These are phyloP conservation scores for Himalopsyche kuldschensis DNA, from an alignment of 2,888 invertebrate genomes.

Conservation along the genomic window DNA sequence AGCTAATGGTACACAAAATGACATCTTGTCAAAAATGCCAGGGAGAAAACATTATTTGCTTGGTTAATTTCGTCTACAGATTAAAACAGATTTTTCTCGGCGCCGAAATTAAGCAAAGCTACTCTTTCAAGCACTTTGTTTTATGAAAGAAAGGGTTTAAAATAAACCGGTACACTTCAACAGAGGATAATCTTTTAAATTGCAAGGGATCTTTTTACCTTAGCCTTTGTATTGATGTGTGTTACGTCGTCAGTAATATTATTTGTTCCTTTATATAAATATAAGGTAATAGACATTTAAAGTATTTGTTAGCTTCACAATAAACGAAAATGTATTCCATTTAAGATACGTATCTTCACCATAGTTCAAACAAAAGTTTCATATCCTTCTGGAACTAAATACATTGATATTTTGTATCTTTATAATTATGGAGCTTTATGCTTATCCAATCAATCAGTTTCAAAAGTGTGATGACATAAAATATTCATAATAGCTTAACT, in stretches of 20 bases:
- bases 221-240: background rate
- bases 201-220: background rate
- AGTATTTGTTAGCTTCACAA: no score
- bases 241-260: background rate
- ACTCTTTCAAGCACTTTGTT: background rate
- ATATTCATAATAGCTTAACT: no score
- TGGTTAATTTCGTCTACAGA: conserved; percentile 27
- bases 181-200: background rate
- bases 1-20: conserved; percentile 34
- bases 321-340: no score
- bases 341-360: no score
- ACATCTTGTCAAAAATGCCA: conserved; percentile 31
- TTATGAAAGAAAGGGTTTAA: background rate
- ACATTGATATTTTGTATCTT: no score
- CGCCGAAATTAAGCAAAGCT: background rate
- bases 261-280: no score
- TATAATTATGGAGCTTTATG: no score
- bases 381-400: no score
- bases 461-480: no score
- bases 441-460: no score
- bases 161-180: background rate
- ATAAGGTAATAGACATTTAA: no score
- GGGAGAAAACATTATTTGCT: conserved; percentile 24
- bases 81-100: conserved; percentile 9
- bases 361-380: no score